Conservation (phyloP, 2,888 invertebrate species). For the Prosapia bicincta region DNA sequence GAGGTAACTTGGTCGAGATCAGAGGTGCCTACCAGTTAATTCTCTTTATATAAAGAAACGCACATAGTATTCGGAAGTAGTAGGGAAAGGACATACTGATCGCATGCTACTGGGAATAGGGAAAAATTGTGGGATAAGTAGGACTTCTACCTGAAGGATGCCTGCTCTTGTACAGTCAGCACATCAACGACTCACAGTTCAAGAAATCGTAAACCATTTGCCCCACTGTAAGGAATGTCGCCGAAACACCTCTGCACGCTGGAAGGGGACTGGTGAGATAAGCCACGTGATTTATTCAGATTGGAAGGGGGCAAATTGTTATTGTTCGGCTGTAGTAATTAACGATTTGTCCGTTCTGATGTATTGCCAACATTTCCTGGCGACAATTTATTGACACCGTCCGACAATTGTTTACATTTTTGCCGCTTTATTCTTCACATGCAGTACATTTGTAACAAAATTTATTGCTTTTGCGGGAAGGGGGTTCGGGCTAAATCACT, state of each 20-base stretch:
- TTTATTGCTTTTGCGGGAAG: background rate
- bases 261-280: background rate
- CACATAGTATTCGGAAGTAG: too few relatives aligned
- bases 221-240: too few relatives aligned
- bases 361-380: background rate
- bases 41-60: too few relatives aligned
- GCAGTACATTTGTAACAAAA: background rate
- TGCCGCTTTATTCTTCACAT: background rate
- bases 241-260: background rate
- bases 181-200: too few relatives aligned
- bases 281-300: background rate
- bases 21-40: too few relatives aligned
- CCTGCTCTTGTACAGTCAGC: too few relatives aligned
- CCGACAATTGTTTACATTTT: background rate
- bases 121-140: too few relatives aligned
- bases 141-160: too few relatives aligned
- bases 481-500: background rate
- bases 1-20: too few relatives aligned
- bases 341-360: background rate
- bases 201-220: too few relatives aligned
- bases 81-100: too few relatives aligned
- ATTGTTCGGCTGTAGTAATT: conserved; percentile 24
- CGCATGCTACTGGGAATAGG: too few relatives aligned
- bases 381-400: background rate
- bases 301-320: conserved; percentile 20